Percentiles rank a stretch among this genome's conserved stretches.
These are phyloP conservation scores for Siniperca knerii DNA, from an alignment of 2,113 vertebrate genomes.

Conservation along the genomic window DNA sequence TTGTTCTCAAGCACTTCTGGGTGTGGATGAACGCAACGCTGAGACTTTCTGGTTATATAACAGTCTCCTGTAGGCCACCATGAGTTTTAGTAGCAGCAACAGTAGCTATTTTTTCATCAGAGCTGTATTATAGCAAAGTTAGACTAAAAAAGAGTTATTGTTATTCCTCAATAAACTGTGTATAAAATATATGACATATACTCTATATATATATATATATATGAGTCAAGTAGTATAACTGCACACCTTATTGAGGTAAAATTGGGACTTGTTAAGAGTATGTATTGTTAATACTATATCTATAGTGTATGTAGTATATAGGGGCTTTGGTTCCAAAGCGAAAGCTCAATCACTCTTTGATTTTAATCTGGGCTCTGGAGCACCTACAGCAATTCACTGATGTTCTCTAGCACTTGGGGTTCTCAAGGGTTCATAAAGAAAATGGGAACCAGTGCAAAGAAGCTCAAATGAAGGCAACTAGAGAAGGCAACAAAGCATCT, in stretches of 20 bases:
- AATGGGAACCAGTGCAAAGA: not conserved
- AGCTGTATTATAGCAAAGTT: too few species aligned
- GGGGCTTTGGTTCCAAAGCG: not conserved
- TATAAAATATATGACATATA: too few species aligned
- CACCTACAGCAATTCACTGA: not conserved
- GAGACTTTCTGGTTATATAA: slow-evolving; percentile 16
- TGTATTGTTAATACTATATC: too few species aligned
- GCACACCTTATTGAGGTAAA: not conserved
- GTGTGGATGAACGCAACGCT: not conserved
- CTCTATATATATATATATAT: too few species aligned
- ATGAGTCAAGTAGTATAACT: not conserved
- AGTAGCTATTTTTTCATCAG: too few species aligned
- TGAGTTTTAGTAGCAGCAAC: not conserved
- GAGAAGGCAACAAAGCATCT: not conserved
- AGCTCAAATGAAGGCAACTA: not conserved
- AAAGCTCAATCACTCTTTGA: not conserved
- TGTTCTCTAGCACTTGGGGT: too few species aligned
- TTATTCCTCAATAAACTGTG: too few species aligned
- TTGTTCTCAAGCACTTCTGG: slow-evolving; percentile 13
- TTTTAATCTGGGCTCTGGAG: not conserved
- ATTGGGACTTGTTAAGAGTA: not conserved
- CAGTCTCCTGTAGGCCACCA: too few species aligned
- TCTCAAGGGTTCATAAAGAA: not conserved
- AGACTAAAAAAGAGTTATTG: too few species aligned
- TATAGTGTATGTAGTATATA: not conserved